phyloP scores from a whole-genome alignment of 1,140 invertebrate genomes.

The Ridgeia piscesae region DNA sequence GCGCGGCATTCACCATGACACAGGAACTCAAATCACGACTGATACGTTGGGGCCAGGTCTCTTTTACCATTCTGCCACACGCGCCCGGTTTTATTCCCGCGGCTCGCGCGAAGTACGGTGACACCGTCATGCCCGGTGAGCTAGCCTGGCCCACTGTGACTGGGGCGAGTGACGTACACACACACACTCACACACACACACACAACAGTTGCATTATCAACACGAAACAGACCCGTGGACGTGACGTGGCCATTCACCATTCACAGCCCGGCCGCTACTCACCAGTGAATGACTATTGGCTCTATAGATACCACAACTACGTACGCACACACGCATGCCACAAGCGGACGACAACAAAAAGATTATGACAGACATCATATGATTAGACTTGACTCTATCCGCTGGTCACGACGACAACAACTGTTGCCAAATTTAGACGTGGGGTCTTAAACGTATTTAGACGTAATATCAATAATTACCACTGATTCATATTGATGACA shows the following conservation, averaged over 20 bases:
- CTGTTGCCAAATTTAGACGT: background rate
- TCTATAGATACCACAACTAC: background rate
- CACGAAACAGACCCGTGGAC: background rate
- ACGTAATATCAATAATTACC: background rate
- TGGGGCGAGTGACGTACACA: background rate
- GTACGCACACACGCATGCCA: background rate
- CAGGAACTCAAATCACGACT: background rate
- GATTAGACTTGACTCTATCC: background rate
- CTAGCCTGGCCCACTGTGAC: background rate
- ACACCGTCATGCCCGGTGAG: background rate
- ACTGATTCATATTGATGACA: background rate
- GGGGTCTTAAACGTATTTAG: background rate
- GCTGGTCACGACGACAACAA: background rate
- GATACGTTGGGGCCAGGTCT: background rate
- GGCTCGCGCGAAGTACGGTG: background rate
- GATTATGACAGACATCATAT: background rate
- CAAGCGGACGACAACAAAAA: background rate
- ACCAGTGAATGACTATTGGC: background rate
- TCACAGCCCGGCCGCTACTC: background rate
- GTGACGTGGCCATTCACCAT: background rate
- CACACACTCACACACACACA: too few species aligned
- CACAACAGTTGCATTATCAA: background rate
- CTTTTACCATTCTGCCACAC: background rate
- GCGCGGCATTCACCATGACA: background rate
- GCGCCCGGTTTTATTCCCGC: background rate